A percentile compares a stretch with the other conserved stretches of the same genome.
phyloP scores from a whole-genome alignment of 2,888 invertebrate genomes.

The Agrypnus murinus region DNA sequence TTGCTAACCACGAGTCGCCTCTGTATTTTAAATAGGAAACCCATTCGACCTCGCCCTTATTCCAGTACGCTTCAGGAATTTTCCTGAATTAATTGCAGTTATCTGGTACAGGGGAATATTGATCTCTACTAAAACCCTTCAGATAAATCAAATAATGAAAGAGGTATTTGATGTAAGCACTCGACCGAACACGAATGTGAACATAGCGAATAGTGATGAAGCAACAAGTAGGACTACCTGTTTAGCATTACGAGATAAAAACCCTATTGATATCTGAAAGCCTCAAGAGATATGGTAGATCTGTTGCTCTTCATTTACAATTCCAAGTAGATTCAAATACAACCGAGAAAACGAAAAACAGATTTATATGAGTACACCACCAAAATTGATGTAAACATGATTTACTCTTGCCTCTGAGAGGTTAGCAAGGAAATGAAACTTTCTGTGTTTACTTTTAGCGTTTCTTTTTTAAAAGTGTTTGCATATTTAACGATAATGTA shows the following conservation, averaged over 20 bases:
- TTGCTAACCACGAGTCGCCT: too few species aligned
- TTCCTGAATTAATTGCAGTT: constrained; percentile 6
- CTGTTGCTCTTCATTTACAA: constrained; percentile 42
- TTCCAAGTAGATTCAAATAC: constrained; percentile 36
- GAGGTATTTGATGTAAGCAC: constrained; percentile 16
- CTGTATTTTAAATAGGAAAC: too few species aligned
- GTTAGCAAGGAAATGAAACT: not conserved
- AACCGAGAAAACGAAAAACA: constrained; percentile 12
- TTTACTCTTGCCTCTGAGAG: not conserved
- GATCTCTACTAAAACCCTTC: not conserved
- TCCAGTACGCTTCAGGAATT: not conserved
- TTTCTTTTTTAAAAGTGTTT: not conserved
- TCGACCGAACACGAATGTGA: constrained; percentile 17
- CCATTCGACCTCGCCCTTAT: too few species aligned
- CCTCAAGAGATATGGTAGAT: constrained; percentile 35
- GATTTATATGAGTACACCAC: constrained; percentile 13
- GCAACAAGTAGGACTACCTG: constrained; percentile 34
- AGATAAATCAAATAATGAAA: constrained; percentile 30
- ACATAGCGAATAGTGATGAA: constrained; percentile 17
- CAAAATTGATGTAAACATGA: constrained; percentile 21
- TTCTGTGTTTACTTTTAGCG: not conserved
- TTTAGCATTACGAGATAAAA: constrained; percentile 28
- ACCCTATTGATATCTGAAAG: constrained; percentile 38
- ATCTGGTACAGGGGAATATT: not conserved
- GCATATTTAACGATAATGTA: not conserved